A percentile compares a stretch with the other conserved stretches of the same genome.
Evolutionary conservation across 2,888 invertebrate genomes (phyloP).

Genomic region (Ochropleura leucogaster): DNA sequence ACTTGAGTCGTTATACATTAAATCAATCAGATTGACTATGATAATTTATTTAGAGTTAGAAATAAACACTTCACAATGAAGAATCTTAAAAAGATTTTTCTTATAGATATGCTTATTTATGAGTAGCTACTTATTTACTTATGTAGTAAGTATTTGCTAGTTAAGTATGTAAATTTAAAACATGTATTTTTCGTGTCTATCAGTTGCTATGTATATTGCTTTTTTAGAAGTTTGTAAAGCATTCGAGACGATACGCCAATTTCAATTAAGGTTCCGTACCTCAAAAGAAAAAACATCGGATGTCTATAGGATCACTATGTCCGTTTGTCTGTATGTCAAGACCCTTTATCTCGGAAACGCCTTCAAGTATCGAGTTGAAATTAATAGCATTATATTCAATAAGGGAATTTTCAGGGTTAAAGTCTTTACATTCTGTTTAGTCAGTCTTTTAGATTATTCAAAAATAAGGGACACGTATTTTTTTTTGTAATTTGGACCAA

Average conservation of each 20-base stretch:
- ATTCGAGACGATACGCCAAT: constrained; percentile 3
- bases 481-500: no score
- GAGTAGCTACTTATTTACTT: neutral
- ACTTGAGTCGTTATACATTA: constrained; percentile 26
- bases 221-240: constrained; percentile 5
- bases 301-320: no score
- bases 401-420: no score
- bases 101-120: neutral
- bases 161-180: neutral
- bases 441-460: no score
- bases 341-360: no score
- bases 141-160: neutral
- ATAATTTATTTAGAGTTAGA: constrained; percentile 2
- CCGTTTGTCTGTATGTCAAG: no score
- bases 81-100: constrained; percentile 1
- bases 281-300: no score
- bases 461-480: no score
- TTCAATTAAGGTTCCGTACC: no score
- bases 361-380: no score
- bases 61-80: neutral
- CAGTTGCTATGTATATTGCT: constrained; percentile 15
- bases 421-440: no score
- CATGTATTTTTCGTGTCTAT: constrained; percentile 3
- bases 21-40: neutral
- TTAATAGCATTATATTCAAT: no score